phyloP scores from a whole-genome alignment of 2,888 invertebrate genomes.

The Ochlodes sylvanus region DNA sequence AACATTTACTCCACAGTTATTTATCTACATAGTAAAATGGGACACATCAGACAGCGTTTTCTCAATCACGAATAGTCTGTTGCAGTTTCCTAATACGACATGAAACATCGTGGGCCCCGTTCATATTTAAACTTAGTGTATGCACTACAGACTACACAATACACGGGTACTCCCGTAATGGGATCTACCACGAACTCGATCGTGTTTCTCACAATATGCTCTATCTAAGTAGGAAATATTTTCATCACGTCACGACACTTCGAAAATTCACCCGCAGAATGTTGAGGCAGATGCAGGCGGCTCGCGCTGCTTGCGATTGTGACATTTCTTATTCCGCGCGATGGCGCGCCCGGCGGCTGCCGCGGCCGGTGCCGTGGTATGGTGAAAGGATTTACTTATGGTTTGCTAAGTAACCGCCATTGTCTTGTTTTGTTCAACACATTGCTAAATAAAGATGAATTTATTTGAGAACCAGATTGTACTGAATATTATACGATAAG shows the following conservation, averaged over 20 bases:
- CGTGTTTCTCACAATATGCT: constrained; percentile 37
- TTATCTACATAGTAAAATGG: too few relatives aligned
- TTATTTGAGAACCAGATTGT: constrained; percentile 21
- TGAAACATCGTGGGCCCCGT: constrained; percentile 10
- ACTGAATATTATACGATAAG: constrained; percentile 4
- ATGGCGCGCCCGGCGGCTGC: not conserved
- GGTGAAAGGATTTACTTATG: constrained; percentile 29
- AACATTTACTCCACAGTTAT: too few relatives aligned
- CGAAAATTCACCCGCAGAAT: constrained; percentile 32
- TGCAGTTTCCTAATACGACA: constrained; percentile 2
- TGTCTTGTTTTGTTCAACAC: constrained; percentile 27
- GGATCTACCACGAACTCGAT: constrained; percentile 30
- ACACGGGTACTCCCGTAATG: constrained; percentile 16
- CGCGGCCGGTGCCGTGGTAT: constrained; percentile 5
- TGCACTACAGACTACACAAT: not conserved
- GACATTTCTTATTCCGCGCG: constrained; percentile 25
- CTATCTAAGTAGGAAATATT: constrained; percentile 37
- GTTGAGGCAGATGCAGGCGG: constrained; percentile 27
- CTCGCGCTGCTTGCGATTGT: constrained; percentile 30
- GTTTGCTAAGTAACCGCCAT: constrained; percentile 15
- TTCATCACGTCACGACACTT: constrained; percentile 35
- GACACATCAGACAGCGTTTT: not conserved
- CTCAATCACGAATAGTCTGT: not conserved
- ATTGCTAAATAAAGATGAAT: constrained; percentile 26
- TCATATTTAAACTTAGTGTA: constrained; percentile 9